Evolutionary conservation across 2,113 vertebrate genomes (phyloP).

Genomic region (Nothoprocta perdicaria): DNA sequence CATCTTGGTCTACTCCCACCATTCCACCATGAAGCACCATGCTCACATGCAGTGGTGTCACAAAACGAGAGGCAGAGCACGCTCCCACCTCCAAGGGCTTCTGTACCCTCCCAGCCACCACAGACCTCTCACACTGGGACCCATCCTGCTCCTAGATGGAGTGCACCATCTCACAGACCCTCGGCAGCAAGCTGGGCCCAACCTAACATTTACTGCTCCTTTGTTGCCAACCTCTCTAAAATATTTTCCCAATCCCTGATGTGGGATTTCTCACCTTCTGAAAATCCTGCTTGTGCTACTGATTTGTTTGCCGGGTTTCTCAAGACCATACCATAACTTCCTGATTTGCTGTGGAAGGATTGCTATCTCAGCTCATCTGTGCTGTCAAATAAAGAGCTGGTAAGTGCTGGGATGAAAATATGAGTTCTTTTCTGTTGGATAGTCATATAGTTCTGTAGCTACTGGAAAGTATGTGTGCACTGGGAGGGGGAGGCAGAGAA

Average conservation of each 20-base stretch:
- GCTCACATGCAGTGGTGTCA: background rate
- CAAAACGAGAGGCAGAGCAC: background rate
- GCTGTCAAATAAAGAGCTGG: background rate
- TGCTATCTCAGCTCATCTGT: background rate
- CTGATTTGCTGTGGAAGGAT: background rate
- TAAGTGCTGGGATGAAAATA: conserved; percentile 12
- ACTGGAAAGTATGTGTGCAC: background rate
- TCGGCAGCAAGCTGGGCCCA: background rate
- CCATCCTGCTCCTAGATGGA: background rate
- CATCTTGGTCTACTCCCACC: background rate
- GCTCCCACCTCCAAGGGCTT: background rate
- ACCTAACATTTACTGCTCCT: background rate
- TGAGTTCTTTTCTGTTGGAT: background rate
- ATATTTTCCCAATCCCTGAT: background rate
- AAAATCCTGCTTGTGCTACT: conserved; percentile 1
- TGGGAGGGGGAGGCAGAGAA: background rate
- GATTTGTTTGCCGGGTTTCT: background rate
- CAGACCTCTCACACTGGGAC: background rate
- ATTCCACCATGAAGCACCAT: background rate
- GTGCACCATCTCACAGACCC: background rate
- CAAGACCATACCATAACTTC: rapidly evolving
- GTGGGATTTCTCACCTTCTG: background rate
- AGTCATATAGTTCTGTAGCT: background rate
- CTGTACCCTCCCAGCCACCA: background rate
- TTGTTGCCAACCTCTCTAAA: background rate